phyloP scores from a whole-genome alignment of 1,140 invertebrate genomes.

The Vollenhovia emeryi region DNA sequence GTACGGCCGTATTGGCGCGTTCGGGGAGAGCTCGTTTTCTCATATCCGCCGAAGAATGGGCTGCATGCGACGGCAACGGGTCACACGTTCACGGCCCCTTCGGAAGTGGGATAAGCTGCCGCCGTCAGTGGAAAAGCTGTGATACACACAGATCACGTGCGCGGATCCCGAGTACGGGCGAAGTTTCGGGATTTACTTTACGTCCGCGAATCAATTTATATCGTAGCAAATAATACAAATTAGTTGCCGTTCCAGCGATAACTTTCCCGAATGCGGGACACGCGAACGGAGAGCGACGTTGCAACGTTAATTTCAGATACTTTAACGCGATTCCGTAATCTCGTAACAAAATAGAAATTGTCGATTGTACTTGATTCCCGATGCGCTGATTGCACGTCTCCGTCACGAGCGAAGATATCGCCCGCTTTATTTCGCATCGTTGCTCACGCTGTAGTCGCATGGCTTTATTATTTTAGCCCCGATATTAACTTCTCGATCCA shows the following conservation, averaged over 20 bases:
- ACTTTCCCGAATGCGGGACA: not conserved
- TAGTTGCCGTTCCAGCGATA: not conserved
- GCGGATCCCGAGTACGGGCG: slow-evolving; percentile 31
- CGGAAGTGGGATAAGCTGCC: slow-evolving; percentile 66
- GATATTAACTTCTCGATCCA: not conserved
- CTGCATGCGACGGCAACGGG: slow-evolving; percentile 48
- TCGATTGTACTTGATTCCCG: not conserved
- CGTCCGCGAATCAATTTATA: slow-evolving; percentile 61
- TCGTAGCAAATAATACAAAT: slow-evolving; percentile 65
- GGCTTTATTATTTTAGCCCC: not conserved
- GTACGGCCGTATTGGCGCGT: not conserved
- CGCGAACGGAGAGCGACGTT: not conserved
- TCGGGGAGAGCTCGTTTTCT: slow-evolving; percentile 37
- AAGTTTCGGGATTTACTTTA: slow-evolving; percentile 68
- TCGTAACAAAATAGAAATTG: not conserved
- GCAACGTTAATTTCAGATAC: not conserved
- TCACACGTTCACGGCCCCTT: slow-evolving; percentile 65
- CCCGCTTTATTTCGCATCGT: not conserved
- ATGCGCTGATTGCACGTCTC: not conserved
- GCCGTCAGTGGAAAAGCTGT: slow-evolving; percentile 44
- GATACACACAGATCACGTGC: slow-evolving; percentile 70
- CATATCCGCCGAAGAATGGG: slow-evolving; percentile 55
- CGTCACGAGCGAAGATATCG: not conserved
- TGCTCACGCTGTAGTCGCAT: not conserved
- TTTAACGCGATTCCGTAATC: not conserved